Conservation (phyloP, 2,797 vertebrate species). For the Arctocebus calabarensis region DNA sequence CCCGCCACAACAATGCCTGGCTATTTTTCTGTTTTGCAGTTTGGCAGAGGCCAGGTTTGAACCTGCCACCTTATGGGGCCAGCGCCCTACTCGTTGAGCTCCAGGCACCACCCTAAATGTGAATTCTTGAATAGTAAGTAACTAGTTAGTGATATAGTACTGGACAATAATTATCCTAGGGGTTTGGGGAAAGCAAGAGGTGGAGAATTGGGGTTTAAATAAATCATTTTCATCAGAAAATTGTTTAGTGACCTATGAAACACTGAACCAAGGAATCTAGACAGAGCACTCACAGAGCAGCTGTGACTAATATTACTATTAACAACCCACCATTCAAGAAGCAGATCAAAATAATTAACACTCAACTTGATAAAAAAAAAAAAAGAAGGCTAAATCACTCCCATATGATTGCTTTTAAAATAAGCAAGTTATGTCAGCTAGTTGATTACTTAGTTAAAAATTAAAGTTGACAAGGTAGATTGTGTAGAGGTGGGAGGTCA, state of each 20-base stretch:
- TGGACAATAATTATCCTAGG: conserved; percentile 63
- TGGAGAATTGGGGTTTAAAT: background rate
- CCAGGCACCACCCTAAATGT: too few species aligned
- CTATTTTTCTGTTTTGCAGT: too few species aligned
- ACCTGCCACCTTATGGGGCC: too few species aligned
- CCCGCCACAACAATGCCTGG: too few species aligned
- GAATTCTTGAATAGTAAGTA: conserved; percentile 64
- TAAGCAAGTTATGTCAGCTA: conserved; percentile 75
- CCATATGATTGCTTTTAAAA: conserved; percentile 79
- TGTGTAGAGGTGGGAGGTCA: conserved; percentile 66
- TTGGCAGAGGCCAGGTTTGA: too few species aligned
- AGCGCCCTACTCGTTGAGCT: too few species aligned
- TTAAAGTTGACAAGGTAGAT: conserved; percentile 76
- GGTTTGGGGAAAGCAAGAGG: background rate
- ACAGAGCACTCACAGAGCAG: conserved; percentile 66
- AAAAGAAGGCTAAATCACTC: conserved; percentile 74
- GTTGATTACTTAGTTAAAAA: conserved; percentile 77
- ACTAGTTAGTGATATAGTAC: conserved; percentile 58
- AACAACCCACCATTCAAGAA: conserved; percentile 71
- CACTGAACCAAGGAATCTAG: conserved; percentile 68
- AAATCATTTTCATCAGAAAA: conserved; percentile 75
- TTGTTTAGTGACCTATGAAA: conserved; percentile 75
- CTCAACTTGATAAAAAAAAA: conserved; percentile 78
- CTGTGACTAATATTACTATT: conserved; percentile 77
- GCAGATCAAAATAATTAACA: conserved; percentile 83